Conservation (phyloP, 2,888 invertebrate genomes). For the Magallana nippona region DNA sequence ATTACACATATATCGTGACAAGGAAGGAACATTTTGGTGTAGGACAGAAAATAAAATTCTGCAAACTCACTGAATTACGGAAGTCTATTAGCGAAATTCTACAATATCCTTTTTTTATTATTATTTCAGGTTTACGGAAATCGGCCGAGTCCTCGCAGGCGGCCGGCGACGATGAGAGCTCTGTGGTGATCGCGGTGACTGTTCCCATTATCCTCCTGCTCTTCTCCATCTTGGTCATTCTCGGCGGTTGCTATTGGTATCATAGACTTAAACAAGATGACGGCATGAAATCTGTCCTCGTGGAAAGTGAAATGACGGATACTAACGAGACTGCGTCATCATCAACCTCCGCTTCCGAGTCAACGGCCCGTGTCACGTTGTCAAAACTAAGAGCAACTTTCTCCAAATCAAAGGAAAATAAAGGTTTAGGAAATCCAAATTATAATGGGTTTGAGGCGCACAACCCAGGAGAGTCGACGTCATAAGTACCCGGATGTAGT, state of each 20-base stretch:
- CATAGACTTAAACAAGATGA: slow-evolving; percentile 53
- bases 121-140: slow-evolving; percentile 36
- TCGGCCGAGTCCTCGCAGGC: neutral
- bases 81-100: no score
- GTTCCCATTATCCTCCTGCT: slow-evolving; percentile 63
- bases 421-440: slow-evolving; percentile 60
- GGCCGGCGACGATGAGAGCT: slow-evolving; percentile 8
- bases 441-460: slow-evolving; percentile 54
- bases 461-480: slow-evolving; percentile 21
- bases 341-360: slow-evolving; percentile 17
- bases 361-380: slow-evolving; percentile 58
- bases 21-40: no score
- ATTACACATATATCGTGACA: no score
- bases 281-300: slow-evolving; percentile 61
- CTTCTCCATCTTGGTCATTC: slow-evolving; percentile 54
- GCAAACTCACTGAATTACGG: no score
- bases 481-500: neutral
- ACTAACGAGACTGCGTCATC: slow-evolving; percentile 47
- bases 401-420: slow-evolving; percentile 55
- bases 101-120: neutral
- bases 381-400: slow-evolving; percentile 65
- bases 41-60: no score
- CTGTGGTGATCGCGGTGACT: slow-evolving; percentile 59
- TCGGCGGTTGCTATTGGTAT: slow-evolving; percentile 58
- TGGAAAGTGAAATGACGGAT: slow-evolving; percentile 65